phyloP scores from a whole-genome alignment of 2,888 invertebrate species.

The Halictus quadricinctus region DNA sequence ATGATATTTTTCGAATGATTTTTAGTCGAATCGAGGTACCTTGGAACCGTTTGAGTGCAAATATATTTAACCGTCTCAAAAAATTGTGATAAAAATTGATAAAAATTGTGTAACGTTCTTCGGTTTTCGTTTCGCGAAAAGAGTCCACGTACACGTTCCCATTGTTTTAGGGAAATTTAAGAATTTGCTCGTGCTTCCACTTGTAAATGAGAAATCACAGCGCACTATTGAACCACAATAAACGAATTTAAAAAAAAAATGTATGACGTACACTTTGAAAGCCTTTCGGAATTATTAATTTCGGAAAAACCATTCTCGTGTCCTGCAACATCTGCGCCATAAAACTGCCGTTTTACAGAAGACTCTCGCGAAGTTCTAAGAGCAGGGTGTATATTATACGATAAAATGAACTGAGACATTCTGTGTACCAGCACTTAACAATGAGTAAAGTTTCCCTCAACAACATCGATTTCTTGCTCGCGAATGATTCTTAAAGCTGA shows the following conservation, averaged over 20 bases:
- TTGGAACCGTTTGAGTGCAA: too few relatives aligned
- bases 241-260: background rate
- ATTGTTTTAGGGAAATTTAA: too few relatives aligned
- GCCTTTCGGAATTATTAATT: background rate
- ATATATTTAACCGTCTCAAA: too few relatives aligned
- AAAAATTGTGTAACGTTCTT: too few relatives aligned
- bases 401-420: conserved; percentile 1
- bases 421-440: conserved; percentile 7
- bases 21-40: too few relatives aligned
- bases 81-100: too few relatives aligned
- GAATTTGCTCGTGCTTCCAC: too few relatives aligned
- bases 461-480: background rate
- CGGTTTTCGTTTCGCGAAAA: too few relatives aligned
- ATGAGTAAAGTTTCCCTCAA: background rate
- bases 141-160: too few relatives aligned
- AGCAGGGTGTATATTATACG: background rate
- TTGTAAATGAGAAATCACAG: too few relatives aligned
- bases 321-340: background rate
- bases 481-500: conserved; percentile 11
- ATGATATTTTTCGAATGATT: too few relatives aligned
- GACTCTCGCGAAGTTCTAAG: background rate
- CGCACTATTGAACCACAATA: background rate
- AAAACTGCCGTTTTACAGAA: background rate
- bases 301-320: background rate
- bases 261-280: background rate